phyloP scores from a whole-genome alignment of 2,797 vertebrate species.

The Botia almorhae region DNA sequence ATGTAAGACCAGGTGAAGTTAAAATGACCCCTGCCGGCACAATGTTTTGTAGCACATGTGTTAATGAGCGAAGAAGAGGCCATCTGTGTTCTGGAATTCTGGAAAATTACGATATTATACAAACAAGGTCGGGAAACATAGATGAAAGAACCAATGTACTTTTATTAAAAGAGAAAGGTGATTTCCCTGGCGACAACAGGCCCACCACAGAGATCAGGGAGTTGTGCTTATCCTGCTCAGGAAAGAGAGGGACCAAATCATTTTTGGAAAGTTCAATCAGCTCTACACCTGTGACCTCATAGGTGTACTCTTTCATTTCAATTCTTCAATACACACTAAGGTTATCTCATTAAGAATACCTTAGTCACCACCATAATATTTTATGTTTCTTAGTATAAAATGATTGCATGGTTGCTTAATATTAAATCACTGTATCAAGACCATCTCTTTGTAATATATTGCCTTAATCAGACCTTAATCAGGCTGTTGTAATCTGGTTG shows the following conservation, averaged over 20 bases:
- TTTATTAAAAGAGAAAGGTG: conserved; percentile 2
- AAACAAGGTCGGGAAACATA: conserved; percentile 16
- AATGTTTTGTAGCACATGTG: not conserved
- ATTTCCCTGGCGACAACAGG: not conserved
- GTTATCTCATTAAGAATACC: not conserved
- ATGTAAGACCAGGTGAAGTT: conserved; percentile 24
- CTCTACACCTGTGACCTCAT: not conserved
- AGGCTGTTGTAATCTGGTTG: not conserved
- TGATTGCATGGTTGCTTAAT: too few relatives aligned
- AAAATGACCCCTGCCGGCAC: conserved; percentile 8
- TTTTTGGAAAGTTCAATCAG: not conserved
- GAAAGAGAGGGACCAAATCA: not conserved
- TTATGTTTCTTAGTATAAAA: too few relatives aligned
- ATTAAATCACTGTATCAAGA: too few relatives aligned
- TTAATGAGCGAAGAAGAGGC: conserved; percentile 5
- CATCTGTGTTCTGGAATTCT: conserved; percentile 13
- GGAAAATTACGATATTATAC: conserved; percentile 9
- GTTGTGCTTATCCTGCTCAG: not conserved
- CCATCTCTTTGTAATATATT: too few relatives aligned
- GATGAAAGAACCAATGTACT: conserved; percentile 11
- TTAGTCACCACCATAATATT: not conserved
- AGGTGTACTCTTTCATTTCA: too few relatives aligned
- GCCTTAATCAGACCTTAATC: too few relatives aligned
- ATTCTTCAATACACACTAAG: too few relatives aligned
- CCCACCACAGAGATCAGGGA: not conserved